These are phyloP conservation scores for Steinernema hermaphroditum DNA, from an alignment of 2,888 invertebrate species.

Conservation along the genomic window DNA sequence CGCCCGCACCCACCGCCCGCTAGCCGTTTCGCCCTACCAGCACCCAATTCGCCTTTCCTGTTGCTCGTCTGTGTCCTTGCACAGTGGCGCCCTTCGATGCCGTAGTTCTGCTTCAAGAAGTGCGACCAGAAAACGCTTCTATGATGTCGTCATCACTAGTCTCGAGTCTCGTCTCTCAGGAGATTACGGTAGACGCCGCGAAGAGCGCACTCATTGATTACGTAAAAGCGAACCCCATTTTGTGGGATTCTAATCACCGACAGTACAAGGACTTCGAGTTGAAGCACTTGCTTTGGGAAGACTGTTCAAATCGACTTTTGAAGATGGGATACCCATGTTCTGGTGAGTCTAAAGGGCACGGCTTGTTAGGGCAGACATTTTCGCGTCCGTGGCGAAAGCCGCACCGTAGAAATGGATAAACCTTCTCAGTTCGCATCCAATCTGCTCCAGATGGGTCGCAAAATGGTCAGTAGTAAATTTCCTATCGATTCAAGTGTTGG, in stretches of 20 bases:
- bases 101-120: background rate
- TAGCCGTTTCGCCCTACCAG: background rate
- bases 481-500: no score
- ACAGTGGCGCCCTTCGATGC: no score
- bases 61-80: background rate
- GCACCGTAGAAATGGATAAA: no score
- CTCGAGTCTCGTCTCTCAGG: background rate
- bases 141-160: background rate
- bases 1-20: background rate
- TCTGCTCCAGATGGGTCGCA: no score
- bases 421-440: no score
- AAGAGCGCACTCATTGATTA: background rate
- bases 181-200: background rate
- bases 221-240: background rate
- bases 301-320: background rate
- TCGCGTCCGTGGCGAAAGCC: no score
- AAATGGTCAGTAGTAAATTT: no score
- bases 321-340: background rate
- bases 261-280: slow-evolving; percentile 21
- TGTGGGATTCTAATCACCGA: background rate
- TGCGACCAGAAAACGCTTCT: background rate
- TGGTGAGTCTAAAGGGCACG: no score
- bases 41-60: slow-evolving; percentile 1
- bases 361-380: no score
- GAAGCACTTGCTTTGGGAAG: background rate